phyloP scores from a whole-genome alignment of 2,888 invertebrate genomes.

The Pollenia angustigena region DNA sequence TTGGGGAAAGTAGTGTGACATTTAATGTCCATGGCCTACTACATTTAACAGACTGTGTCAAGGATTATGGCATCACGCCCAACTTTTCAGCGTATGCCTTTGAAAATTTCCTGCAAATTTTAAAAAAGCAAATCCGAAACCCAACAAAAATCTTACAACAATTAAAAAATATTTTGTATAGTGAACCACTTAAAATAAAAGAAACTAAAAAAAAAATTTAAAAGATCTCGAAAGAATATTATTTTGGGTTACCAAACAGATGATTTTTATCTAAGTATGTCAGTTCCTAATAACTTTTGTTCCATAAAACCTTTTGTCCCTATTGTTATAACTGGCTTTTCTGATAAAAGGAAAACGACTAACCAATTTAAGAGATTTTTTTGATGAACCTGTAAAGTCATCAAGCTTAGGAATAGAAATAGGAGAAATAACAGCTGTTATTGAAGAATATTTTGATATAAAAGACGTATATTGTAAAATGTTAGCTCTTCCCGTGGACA shows the following conservation, averaged over 20 bases:
- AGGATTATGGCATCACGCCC: not conserved
- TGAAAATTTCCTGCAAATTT: slow-evolving; percentile 38
- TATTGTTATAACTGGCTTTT: slow-evolving; percentile 19
- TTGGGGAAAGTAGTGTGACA: slow-evolving; percentile 14
- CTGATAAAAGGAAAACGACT: slow-evolving; percentile 6
- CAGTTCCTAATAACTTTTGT: slow-evolving; percentile 1
- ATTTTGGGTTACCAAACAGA: not conserved
- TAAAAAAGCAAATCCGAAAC: slow-evolving; percentile 16
- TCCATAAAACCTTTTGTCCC: not conserved
- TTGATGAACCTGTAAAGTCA: slow-evolving; percentile 41
- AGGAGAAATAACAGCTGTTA: not conserved
- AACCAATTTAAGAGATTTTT: slow-evolving; percentile 33
- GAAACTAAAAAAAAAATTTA: not conserved
- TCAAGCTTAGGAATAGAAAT: slow-evolving; percentile 19
- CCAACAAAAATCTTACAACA: slow-evolving; percentile 43
- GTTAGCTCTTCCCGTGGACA: slow-evolving; percentile 7
- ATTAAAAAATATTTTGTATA: too few relatives aligned
- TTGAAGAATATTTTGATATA: slow-evolving; percentile 18
- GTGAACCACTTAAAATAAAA: not conserved
- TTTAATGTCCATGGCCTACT: slow-evolving; percentile 35
- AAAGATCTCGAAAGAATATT: slow-evolving; percentile 1
- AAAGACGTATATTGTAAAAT: slow-evolving; percentile 34
- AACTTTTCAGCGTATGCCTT: slow-evolving; percentile 40
- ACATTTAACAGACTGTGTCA: slow-evolving; percentile 23
- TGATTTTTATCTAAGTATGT: not conserved